These are phyloP conservation scores for Tamias sibiricus DNA, from an alignment of 2,113 vertebrate species.

Conservation along the genomic window DNA sequence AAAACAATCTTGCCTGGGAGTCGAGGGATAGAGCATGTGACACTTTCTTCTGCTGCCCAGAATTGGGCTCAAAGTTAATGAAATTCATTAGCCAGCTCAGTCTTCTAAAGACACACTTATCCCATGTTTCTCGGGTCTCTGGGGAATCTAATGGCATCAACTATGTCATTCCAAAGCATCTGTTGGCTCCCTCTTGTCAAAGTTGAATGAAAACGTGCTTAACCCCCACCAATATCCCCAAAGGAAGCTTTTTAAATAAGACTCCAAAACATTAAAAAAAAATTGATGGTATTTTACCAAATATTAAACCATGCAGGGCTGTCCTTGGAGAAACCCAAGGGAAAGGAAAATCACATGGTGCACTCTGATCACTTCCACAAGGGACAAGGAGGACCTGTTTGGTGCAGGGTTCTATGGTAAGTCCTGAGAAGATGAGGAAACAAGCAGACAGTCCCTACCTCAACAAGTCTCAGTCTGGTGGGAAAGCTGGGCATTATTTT, in stretches of 20 bases:
- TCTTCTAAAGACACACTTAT: background rate
- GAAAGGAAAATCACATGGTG: background rate
- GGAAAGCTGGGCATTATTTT: background rate
- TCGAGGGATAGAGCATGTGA: background rate
- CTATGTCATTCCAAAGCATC: background rate
- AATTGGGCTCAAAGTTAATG: background rate
- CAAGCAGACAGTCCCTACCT: too few relatives aligned
- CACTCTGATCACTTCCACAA: background rate
- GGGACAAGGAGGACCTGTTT: too few relatives aligned
- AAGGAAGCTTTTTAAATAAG: background rate
- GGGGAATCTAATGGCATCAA: background rate
- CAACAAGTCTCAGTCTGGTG: background rate
- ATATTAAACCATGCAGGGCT: background rate
- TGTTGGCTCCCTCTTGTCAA: background rate
- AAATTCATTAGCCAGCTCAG: background rate
- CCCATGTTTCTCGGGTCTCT: background rate
- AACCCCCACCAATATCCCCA: background rate
- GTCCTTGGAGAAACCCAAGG: background rate
- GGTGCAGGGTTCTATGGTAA: fast-evolving
- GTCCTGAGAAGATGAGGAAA: background rate
- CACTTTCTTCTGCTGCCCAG: background rate
- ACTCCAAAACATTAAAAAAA: background rate
- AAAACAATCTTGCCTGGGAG: background rate
- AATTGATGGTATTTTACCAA: background rate
- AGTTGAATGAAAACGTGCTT: background rate